Evolutionary conservation across 2,113 vertebrate genomes (phyloP).

Genomic region (Eulemur rufifrons): DNA sequence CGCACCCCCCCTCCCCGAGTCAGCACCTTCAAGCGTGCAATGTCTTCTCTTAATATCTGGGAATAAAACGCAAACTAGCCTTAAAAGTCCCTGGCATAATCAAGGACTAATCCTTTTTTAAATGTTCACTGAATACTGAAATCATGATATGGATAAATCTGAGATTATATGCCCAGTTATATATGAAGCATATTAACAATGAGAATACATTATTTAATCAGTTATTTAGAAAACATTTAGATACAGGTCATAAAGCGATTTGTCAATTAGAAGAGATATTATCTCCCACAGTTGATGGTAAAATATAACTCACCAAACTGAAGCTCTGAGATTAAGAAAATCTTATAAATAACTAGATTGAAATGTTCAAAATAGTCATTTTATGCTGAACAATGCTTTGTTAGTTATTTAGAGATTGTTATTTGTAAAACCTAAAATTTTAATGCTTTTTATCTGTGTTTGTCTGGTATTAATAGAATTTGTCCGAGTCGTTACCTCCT

Average conservation of each 20-base stretch:
- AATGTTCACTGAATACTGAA: slow-evolving; percentile 32
- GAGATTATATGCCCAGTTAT: neutral
- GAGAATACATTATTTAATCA: neutral
- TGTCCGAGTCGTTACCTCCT: slow-evolving; percentile 2
- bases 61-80: slow-evolving; percentile 10
- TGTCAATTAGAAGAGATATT: neutral
- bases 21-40: neutral
- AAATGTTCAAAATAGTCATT: slow-evolving; percentile 38
- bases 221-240: neutral
- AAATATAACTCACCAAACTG: slow-evolving; percentile 25
- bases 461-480: neutral
- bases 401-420: slow-evolving; percentile 44
- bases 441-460: neutral
- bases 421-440: neutral
- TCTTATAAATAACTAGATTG: slow-evolving; percentile 24
- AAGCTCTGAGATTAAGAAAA: neutral
- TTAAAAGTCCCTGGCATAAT: slow-evolving; percentile 24
- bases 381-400: neutral
- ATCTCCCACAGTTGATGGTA: neutral
- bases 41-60: neutral
- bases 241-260: neutral
- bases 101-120: neutral
- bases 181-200: neutral
- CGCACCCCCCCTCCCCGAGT: too few species aligned
- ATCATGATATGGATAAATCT: neutral